Percentiles rank a stretch among this genome's conserved stretches.
These are phyloP conservation scores for Coendou prehensilis DNA, from an alignment of 2,797 vertebrate species.

Conservation along the genomic window DNA sequence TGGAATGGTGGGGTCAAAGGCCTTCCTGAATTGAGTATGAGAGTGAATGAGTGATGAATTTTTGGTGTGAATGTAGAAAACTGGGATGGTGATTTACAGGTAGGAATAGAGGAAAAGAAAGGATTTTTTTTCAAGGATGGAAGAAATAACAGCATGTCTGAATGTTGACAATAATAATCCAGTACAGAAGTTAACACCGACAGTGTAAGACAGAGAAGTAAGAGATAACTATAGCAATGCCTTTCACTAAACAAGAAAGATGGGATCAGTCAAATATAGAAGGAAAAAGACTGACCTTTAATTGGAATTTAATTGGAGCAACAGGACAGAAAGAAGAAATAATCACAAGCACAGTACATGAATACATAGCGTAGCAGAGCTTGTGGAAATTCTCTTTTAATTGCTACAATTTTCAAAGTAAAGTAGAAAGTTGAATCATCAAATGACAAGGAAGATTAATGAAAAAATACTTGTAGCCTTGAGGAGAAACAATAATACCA, in stretches of 20 bases:
- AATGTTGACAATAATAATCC: background rate
- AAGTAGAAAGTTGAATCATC: background rate
- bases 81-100: background rate
- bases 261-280: background rate
- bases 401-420: background rate
- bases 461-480: background rate
- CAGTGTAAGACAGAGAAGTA: background rate
- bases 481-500: background rate
- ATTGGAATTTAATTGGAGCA: background rate
- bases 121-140: background rate
- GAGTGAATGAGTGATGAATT: conserved; percentile 21
- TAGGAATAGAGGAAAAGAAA: background rate
- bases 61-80: background rate
- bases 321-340: background rate
- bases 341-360: background rate
- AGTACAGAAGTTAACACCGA: background rate
- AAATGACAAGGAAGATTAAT: background rate
- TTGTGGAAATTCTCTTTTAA: background rate
- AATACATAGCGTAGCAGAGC: background rate
- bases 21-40: background rate
- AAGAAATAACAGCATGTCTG: background rate
- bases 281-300: background rate
- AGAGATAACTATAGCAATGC: background rate
- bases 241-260: background rate
- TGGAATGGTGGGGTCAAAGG: conserved; percentile 28